A percentile compares a stretch with the other conserved stretches of the same genome.
Evolutionary conservation across 2,888 invertebrate genomes (phyloP).

Genomic region (Malachius bipustulatus): DNA sequence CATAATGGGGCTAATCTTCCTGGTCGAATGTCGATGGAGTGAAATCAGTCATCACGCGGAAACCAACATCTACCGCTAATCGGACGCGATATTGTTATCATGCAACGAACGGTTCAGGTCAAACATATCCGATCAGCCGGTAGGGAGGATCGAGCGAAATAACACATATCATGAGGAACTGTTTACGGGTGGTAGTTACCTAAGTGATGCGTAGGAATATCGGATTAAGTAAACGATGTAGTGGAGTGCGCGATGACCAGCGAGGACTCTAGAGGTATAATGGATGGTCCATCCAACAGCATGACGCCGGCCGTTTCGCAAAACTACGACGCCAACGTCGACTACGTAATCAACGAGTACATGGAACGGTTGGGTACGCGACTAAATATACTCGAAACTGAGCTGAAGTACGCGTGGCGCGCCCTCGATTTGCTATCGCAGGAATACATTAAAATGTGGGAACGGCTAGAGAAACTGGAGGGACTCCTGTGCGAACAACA

Average conservation of each 20-base stretch:
- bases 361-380: constrained; percentile 84
- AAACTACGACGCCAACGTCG: constrained; percentile 39
- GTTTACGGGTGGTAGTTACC: constrained; percentile 14
- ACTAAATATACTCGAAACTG: constrained; percentile 77
- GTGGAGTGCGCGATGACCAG: constrained; percentile 23
- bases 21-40: neutral
- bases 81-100: constrained; percentile 14
- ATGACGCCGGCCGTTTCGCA: constrained; percentile 31
- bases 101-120: constrained; percentile 24
- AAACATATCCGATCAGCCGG: constrained; percentile 25
- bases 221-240: neutral
- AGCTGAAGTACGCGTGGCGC: constrained; percentile 85
- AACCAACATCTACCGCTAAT: too few species aligned
- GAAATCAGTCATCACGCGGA: neutral
- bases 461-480: constrained; percentile 77
- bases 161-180: constrained; percentile 22
- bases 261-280: constrained; percentile 22
- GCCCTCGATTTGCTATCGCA: constrained; percentile 81
- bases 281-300: constrained; percentile 26
- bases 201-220: constrained; percentile 5
- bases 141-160: constrained; percentile 4
- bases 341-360: constrained; percentile 77
- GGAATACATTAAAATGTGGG: constrained; percentile 92
- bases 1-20: constrained; percentile 17
- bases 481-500: constrained; percentile 80